Percentiles rank a stretch among this genome's conserved stretches.
Evolutionary conservation across 2,888 invertebrate genomes (phyloP).

Genomic region (Camponotus fellah): DNA sequence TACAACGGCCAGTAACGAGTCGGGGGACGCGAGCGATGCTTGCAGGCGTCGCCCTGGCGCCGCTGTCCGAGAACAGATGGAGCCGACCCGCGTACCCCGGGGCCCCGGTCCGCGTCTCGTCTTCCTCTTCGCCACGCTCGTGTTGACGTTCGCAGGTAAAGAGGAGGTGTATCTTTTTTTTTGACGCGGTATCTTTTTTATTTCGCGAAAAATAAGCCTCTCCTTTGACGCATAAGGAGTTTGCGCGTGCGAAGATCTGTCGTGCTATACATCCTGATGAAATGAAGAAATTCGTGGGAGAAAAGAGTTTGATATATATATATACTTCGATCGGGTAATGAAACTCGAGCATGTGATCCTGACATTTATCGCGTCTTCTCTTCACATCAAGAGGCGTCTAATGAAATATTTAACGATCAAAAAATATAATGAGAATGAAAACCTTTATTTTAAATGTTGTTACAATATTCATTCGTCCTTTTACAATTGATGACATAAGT

Average conservation of each 20-base stretch:
- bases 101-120: slow-evolving; percentile 83
- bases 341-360: neutral
- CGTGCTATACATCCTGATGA: neutral
- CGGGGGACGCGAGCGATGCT: slow-evolving; percentile 49
- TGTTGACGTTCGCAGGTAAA: slow-evolving; percentile 83
- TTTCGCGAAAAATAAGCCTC: neutral
- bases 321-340: neutral
- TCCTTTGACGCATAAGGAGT: neutral
- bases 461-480: neutral
- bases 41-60: slow-evolving; percentile 78
- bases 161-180: neutral
- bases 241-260: neutral
- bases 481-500: neutral
- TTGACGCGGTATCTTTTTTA: too few species aligned
- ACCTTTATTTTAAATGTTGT: neutral
- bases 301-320: neutral
- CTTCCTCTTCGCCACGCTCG: slow-evolving; percentile 85
- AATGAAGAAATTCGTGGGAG: neutral
- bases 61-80: slow-evolving; percentile 77
- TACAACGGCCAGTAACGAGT: slow-evolving; percentile 55
- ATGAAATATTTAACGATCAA: neutral
- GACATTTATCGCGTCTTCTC: neutral
- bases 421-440: neutral
- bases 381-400: neutral
- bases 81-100: slow-evolving; percentile 82